These are phyloP conservation scores for Lasioglossum zephyrum DNA, from an alignment of 2,888 invertebrate species.

Conservation along the genomic window DNA sequence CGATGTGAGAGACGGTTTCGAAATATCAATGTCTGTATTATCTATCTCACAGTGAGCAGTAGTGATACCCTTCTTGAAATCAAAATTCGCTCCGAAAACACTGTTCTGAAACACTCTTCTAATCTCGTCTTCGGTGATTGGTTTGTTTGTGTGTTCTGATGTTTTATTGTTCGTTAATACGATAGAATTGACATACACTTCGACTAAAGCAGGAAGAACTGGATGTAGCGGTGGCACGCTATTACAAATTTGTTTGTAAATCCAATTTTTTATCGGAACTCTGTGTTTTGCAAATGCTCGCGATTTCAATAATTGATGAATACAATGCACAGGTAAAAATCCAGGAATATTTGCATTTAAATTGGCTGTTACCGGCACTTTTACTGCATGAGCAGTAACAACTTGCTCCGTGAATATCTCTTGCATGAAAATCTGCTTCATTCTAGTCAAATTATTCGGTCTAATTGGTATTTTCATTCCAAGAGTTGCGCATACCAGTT, in stretches of 20 bases:
- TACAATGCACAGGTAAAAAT: slow-evolving; percentile 97
- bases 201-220: slow-evolving; percentile 95
- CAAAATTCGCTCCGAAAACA: slow-evolving; percentile 90
- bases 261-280: slow-evolving; percentile 98
- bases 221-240: slow-evolving; percentile 96
- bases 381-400: slow-evolving; percentile 97
- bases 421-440: slow-evolving; percentile 97
- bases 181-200: slow-evolving; percentile 97
- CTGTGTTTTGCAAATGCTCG: slow-evolving; percentile 98
- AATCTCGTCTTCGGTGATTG: slow-evolving; percentile 95
- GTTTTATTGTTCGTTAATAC: slow-evolving; percentile 89
- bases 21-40: slow-evolving; percentile 86
- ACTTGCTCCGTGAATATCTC: slow-evolving; percentile 99
- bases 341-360: slow-evolving; percentile 95
- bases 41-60: slow-evolving; percentile 87
- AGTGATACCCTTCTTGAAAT: slow-evolving; percentile 85
- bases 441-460: slow-evolving; percentile 93
- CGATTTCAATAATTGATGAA: slow-evolving; percentile 96
- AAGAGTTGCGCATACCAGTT: slow-evolving; percentile 96
- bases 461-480: slow-evolving; percentile 97
- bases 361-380: slow-evolving; percentile 96
- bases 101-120: slow-evolving; percentile 92
- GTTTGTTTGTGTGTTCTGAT: slow-evolving; percentile 94
- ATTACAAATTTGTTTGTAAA: slow-evolving; percentile 95
- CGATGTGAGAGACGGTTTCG: slow-evolving; percentile 91